These are phyloP conservation scores for Neuroscelio doddi DNA, from an alignment of 2,888 invertebrate genomes.

Conservation along the genomic window DNA sequence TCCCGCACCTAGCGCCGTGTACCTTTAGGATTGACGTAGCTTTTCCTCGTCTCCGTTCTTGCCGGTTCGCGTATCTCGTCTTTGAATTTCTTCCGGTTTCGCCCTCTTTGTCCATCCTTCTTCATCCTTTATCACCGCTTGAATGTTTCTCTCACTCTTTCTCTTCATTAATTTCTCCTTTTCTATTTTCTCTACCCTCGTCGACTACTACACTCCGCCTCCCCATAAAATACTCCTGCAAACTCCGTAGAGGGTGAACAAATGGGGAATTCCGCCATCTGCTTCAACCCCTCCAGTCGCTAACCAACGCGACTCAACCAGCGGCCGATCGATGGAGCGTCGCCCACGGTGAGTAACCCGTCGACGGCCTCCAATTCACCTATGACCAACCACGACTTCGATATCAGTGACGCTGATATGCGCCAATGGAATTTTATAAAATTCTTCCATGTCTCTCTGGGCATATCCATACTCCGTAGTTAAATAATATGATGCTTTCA, in stretches of 20 bases:
- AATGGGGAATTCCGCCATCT: constrained; percentile 55
- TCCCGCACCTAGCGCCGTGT: constrained; percentile 23
- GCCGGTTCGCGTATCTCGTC: constrained; percentile 21
- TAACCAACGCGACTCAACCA: constrained; percentile 54
- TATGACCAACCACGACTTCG: constrained; percentile 44
- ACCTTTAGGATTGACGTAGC: constrained; percentile 26
- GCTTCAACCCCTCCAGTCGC: constrained; percentile 49
- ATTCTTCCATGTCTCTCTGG: constrained; percentile 1
- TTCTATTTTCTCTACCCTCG: constrained; percentile 14
- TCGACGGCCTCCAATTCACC: constrained; percentile 54
- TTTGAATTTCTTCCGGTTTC: constrained; percentile 36
- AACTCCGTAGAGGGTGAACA: constrained; percentile 50
- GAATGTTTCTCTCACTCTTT: constrained; percentile 27
- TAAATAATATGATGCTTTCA: background rate
- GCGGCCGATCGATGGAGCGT: constrained; percentile 68
- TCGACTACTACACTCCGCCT: constrained; percentile 33
- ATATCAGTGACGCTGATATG: constrained; percentile 17
- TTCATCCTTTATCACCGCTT: constrained; percentile 15
- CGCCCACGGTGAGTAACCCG: constrained; percentile 69
- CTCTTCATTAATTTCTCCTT: constrained; percentile 35
- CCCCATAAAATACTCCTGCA: constrained; percentile 51
- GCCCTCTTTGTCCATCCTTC: constrained; percentile 13
- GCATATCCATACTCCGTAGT: background rate
- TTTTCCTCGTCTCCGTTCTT: constrained; percentile 21
- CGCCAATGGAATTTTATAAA: constrained; percentile 19